Base-by-base conservation (phyloP, 2,888 invertebrate genomes). In the Lasioglossum oenotherae region DNA sequence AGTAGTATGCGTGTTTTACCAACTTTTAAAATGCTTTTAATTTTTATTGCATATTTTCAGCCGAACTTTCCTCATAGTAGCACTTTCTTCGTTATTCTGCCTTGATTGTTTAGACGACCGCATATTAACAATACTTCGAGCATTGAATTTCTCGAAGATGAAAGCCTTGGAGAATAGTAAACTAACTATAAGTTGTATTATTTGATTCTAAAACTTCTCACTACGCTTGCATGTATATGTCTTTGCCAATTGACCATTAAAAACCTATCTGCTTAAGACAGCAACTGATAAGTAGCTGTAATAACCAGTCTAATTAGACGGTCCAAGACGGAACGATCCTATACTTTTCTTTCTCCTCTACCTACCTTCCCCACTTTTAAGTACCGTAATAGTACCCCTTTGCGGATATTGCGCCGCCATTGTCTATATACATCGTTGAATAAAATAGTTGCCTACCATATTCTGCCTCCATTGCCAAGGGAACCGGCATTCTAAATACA, bases 251-350 rank as follows among this genome's bases (percentile, higher is more conserved):
- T 64, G 31, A 31, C 64, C 31, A 27, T 64, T 31, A 64, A 64
- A 64, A 16, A 64, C 31, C 19, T 31, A n/a, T 49, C 75, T 31
- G 75, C 60, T 74, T 72, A 31, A 57, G 41, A 49, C 23, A 73
- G 81, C 41, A 72, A 81, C 64, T 64, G 64, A 64, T 64, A 64
- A 64, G 64, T 64, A 64, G 31, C 64, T 64, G 64, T 31, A 64
- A 64, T 64, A 64, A 64, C 64, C 64, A 31, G 31, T 64, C 64
- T 64, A 64, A 64, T 64, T 64, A 64, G 64, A 19, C 31, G 64
- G 64, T 31, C 31, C 64, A 31, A 64, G 64, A 31, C 64, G 31
- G 14, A 64, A 64, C 64, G 31, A 64, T 31, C 64, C 19, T 64
- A 31, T 64, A 64, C 64, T 64, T 64, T 31, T 64, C 64, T 64